phyloP scores from a whole-genome alignment of 2,113 vertebrate species.

The Hipposideros armiger region DNA sequence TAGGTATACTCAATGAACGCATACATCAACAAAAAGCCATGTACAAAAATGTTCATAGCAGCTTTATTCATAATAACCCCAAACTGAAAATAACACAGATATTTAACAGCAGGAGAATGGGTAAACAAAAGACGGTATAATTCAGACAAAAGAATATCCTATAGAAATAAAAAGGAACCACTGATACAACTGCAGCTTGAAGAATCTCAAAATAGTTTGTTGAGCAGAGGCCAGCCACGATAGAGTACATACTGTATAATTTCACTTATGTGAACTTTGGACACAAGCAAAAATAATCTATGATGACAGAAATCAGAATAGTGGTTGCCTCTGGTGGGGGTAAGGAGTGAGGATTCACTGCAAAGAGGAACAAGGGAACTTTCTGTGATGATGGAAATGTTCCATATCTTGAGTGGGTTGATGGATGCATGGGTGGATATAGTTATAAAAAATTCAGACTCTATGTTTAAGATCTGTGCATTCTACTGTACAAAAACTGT shows the following conservation, averaged over 20 bases:
- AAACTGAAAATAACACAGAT: not conserved
- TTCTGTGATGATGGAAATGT: not conserved
- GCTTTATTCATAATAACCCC: not conserved
- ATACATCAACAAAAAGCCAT: not conserved
- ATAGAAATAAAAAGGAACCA: not conserved
- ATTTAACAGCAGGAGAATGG: not conserved
- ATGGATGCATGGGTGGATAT: not conserved
- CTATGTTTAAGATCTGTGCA: not conserved
- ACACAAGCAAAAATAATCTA: not conserved
- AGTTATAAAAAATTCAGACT: not conserved
- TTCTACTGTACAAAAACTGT: not conserved
- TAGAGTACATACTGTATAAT: not conserved
- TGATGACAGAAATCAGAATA: conserved; percentile 13
- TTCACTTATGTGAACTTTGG: not conserved
- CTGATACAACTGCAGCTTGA: not conserved
- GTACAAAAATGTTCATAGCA: not conserved
- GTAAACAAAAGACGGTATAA: not conserved
- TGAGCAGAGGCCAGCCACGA: not conserved
- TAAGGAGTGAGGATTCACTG: not conserved
- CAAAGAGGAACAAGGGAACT: not conserved
- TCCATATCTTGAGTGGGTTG: not conserved
- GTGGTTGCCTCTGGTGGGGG: not conserved
- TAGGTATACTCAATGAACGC: not conserved
- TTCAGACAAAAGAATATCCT: conserved; percentile 24
- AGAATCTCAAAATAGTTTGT: not conserved